Percentiles rank a stretch among this genome's conserved stretches.
phyloP scores from a whole-genome alignment of 2,888 invertebrate species.

The Cerastoderma edule region DNA sequence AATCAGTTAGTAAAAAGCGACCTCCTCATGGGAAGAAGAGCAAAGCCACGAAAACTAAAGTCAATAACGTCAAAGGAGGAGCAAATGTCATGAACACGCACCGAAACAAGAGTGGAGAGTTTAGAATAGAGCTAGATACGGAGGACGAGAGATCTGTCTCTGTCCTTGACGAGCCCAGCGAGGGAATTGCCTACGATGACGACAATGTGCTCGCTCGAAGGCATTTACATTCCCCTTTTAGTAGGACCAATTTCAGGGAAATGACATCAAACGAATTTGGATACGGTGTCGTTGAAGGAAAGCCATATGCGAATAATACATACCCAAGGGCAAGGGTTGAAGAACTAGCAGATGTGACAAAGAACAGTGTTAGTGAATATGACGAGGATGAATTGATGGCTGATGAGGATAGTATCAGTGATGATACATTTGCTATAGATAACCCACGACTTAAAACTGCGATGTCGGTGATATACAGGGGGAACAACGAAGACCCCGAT shows the following conservation, averaged over 20 bases:
- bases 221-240: not conserved
- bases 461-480: constrained; percentile 19
- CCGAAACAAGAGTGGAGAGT: not conserved
- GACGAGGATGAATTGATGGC: not conserved
- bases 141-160: not conserved
- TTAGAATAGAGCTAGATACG: not conserved
- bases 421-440: constrained; percentile 2
- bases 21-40: not conserved
- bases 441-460: constrained; percentile 4
- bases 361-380: not conserved
- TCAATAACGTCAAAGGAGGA: not conserved
- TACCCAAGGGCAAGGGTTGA: not conserved
- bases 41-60: too few relatives aligned
- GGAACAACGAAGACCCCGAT: constrained; percentile 2
- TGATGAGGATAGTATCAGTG: not conserved
- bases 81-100: not conserved
- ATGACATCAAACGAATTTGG: not conserved
- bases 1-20: not conserved
- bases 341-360: too few relatives aligned
- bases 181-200: constrained; percentile 44
- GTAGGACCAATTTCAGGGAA: too few relatives aligned
- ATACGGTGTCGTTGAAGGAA: constrained; percentile 7
- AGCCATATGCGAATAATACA: not conserved
- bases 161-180: not conserved
- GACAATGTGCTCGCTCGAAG: constrained; percentile 30